Evolutionary conservation across 2,797 vertebrate genomes (phyloP).

Genomic region (Urocyon cinereoargenteus): DNA sequence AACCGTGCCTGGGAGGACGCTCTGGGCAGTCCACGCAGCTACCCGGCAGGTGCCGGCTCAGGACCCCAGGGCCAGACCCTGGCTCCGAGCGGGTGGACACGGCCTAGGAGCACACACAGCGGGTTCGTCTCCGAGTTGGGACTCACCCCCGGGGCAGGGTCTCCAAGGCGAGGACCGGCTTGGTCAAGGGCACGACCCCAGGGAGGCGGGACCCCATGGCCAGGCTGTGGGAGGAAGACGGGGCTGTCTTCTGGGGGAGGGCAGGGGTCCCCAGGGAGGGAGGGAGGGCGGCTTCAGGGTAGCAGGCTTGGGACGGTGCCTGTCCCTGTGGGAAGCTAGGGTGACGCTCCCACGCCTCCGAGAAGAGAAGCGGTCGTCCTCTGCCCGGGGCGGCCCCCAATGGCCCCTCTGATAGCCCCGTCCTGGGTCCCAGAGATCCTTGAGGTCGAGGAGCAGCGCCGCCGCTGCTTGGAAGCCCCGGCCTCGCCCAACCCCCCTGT

Average conservation of each 20-base stretch:
- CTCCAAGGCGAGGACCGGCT: fast-evolving
- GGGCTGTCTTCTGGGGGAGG: neutral
- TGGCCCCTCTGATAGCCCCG: neutral
- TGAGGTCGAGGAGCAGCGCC: neutral
- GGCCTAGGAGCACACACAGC: fast-evolving
- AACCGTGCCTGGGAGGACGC: neutral
- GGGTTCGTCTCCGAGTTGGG: fast-evolving
- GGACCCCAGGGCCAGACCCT: neutral
- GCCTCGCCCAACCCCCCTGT: fast-evolving
- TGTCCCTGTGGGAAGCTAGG: neutral
- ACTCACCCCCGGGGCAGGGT: neutral
- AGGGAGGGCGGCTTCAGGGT: neutral
- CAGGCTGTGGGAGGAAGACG: fast-evolving
- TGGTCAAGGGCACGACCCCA: neutral
- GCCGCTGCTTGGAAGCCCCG: fast-evolving
- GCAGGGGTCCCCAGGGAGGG: neutral
- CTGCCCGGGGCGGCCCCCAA: neutral
- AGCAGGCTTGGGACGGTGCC: neutral
- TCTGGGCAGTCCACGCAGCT: fast-evolving
- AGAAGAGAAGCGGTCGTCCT: neutral
- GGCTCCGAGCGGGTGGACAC: neutral
- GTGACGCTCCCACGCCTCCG: neutral
- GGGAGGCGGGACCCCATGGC: neutral
- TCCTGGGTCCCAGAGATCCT: neutral
- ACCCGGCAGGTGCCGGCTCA: neutral